phyloP scores from a whole-genome alignment of 2,888 invertebrate species.

The Drosophila atripex region DNA sequence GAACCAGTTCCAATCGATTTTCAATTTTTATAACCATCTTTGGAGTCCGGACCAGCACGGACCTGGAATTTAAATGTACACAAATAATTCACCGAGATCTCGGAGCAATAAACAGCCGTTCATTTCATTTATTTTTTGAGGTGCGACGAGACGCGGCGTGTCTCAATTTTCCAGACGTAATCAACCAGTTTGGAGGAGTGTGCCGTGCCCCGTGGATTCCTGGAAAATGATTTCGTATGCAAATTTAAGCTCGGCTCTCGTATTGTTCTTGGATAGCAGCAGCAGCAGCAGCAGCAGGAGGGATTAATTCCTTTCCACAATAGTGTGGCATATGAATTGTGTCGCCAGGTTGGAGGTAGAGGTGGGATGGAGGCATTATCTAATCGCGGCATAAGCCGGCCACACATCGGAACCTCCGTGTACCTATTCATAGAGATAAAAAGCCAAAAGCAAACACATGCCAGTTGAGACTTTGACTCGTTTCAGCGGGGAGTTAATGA shows the following conservation, averaged over 20 bases:
- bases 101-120: slow-evolving; percentile 20
- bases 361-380: slow-evolving; percentile 50
- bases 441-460: slow-evolving; percentile 58
- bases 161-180: slow-evolving; percentile 35
- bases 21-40: slow-evolving; percentile 14
- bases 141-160: slow-evolving; percentile 25
- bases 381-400: slow-evolving; percentile 71
- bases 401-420: slow-evolving; percentile 31
- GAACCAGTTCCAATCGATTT: slow-evolving; percentile 47
- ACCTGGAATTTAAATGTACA: slow-evolving; percentile 47
- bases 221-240: slow-evolving; percentile 47
- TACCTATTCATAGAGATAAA: slow-evolving; percentile 43
- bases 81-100: slow-evolving; percentile 28
- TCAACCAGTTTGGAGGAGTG: slow-evolving; percentile 58
- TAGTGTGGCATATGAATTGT: slow-evolving; percentile 11
- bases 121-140: slow-evolving; percentile 30
- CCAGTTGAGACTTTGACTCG: slow-evolving; percentile 45
- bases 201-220: slow-evolving; percentile 51
- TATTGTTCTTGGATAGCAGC: slow-evolving; percentile 1
- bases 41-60: slow-evolving; percentile 18
- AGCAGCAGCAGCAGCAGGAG: neutral
- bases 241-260: slow-evolving; percentile 12
- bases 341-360: slow-evolving; percentile 39
- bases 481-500: slow-evolving; percentile 55
- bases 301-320: slow-evolving; percentile 36